A percentile compares a stretch with the other conserved stretches of the same genome.
Evolutionary conservation across 1,140 invertebrate species (phyloP).

Genomic region (Drosophila sp.): DNA sequence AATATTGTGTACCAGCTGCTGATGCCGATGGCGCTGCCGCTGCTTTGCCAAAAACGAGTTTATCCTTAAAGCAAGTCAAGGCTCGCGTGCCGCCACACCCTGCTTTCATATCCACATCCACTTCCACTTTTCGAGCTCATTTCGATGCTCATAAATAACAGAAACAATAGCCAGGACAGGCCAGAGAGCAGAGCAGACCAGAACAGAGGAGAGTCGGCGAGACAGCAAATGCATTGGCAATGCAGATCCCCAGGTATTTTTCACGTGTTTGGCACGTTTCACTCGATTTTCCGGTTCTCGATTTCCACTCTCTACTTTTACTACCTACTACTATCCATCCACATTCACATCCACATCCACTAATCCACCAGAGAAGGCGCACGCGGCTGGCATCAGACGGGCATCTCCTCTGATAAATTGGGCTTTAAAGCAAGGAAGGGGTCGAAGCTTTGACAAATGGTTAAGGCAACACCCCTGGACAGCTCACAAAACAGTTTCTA

Average conservation of each 20-base stretch:
- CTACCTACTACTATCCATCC: not conserved
- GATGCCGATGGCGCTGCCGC: conserved; percentile 30
- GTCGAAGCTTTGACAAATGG: conserved; percentile 70
- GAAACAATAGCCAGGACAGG: conserved; percentile 38
- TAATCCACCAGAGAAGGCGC: conserved; percentile 58
- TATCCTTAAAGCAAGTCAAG: conserved; percentile 59
- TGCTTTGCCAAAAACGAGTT: conserved; percentile 72
- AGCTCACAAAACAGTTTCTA: conserved; percentile 43
- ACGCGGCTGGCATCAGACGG: conserved; percentile 40
- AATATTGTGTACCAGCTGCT: conserved; percentile 45
- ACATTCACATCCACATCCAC: not conserved
- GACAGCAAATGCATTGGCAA: conserved; percentile 27
- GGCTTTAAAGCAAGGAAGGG: conserved; percentile 67
- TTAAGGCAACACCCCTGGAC: conserved; percentile 56
- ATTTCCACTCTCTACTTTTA: conserved; percentile 42
- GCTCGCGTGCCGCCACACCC: conserved; percentile 48
- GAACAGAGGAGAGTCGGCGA: not conserved
- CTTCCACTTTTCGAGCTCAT: conserved; percentile 39
- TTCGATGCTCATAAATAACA: conserved; percentile 79
- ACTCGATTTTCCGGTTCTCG: conserved; percentile 89
- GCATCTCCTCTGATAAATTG: conserved; percentile 69
- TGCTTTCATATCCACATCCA: conserved; percentile 14
- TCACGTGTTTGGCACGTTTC: conserved; percentile 92
- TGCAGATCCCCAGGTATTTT: conserved; percentile 91
- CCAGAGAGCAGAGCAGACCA: not conserved